phyloP scores from a whole-genome alignment of 2,888 invertebrate species.

The Sisyra nigra region DNA sequence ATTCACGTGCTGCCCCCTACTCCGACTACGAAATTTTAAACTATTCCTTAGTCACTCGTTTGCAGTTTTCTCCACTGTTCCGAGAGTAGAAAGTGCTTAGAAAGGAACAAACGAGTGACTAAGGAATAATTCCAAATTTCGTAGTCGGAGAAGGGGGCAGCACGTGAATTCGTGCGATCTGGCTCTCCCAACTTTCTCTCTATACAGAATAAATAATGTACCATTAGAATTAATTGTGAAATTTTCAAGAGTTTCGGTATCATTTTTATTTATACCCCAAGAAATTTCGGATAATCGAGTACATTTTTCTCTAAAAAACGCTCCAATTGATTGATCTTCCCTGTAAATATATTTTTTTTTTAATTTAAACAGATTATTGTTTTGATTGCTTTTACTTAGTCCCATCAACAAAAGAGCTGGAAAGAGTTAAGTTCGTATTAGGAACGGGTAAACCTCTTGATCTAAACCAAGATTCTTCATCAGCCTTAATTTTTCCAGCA shows the following conservation, averaged over 20 bases:
- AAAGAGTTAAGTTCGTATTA: background rate
- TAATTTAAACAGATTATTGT: background rate
- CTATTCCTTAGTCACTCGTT: too few species aligned
- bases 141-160: too few species aligned
- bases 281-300: background rate
- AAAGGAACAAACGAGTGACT: too few species aligned
- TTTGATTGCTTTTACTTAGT: background rate
- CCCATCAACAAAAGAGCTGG: background rate
- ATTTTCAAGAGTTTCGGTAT: background rate
- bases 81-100: too few species aligned
- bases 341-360: background rate
- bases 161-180: too few species aligned
- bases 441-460: conserved; percentile 3
- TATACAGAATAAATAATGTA: too few species aligned
- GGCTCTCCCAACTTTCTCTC: too few species aligned
- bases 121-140: too few species aligned
- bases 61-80: too few species aligned
- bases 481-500: background rate
- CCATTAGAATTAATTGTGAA: too few species aligned
- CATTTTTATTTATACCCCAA: background rate
- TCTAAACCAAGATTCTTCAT: background rate
- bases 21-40: too few species aligned
- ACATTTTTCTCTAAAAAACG: conserved; percentile 4
- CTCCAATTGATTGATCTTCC: conserved; percentile 1
- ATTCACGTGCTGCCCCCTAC: too few species aligned